Evolutionary conservation across 1,140 invertebrate species (phyloP).

Genomic region (Drosophila nigrodunni): DNA sequence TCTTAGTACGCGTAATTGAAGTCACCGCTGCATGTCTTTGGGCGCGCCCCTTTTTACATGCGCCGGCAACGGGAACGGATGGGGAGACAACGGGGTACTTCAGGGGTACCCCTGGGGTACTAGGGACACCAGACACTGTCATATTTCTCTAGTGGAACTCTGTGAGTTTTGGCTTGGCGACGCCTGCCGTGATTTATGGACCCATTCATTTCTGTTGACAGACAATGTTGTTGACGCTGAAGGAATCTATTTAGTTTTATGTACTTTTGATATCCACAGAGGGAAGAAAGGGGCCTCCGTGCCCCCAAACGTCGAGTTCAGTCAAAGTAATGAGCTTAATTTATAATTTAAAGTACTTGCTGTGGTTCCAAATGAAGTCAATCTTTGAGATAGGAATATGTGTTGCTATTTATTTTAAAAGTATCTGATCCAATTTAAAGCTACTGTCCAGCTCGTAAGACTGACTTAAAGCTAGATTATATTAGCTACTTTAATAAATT

Average conservation of each 20-base stretch:
- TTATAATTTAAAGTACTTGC: constrained; percentile 57
- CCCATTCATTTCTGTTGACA: constrained; percentile 85
- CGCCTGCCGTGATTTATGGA: constrained; percentile 81
- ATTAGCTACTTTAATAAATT: neutral
- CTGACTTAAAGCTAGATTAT: neutral
- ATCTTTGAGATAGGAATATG: constrained; percentile 15
- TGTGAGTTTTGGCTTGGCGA: constrained; percentile 41
- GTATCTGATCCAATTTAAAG: neutral
- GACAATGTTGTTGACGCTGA: constrained; percentile 83
- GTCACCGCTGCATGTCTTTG: constrained; percentile 71
- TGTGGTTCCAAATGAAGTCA: constrained; percentile 25
- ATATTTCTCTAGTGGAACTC: constrained; percentile 56
- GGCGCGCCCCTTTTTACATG: constrained; percentile 68
- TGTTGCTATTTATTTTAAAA: constrained; percentile 36
- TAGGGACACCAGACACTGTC: constrained; percentile 49
- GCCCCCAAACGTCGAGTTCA: constrained; percentile 6
- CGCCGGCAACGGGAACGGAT: constrained; percentile 38
- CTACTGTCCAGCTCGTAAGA: neutral
- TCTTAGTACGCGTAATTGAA: constrained; percentile 83
- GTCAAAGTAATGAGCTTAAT: constrained; percentile 63
- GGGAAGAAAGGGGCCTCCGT: constrained; percentile 33
- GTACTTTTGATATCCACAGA: constrained; percentile 65
- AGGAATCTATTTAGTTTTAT: constrained; percentile 83
- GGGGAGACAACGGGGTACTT: constrained; percentile 2
- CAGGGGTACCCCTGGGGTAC: neutral